Evolutionary conservation across 2,888 invertebrate species (phyloP).

Genomic region (Adelognathus sp.): DNA sequence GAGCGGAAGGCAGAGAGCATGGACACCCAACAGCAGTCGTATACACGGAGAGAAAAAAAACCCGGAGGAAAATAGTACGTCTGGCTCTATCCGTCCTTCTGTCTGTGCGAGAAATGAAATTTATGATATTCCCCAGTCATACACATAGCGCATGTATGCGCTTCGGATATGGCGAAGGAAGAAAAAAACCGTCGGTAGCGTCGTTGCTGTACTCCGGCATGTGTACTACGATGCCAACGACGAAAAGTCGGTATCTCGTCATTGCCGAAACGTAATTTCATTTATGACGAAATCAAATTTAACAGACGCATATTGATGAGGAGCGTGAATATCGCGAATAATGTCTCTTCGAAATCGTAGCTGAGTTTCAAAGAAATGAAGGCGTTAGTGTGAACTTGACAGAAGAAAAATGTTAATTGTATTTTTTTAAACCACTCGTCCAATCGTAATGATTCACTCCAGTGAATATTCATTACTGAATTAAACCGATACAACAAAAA

Average conservation of each 20-base stretch:
- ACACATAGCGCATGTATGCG: background rate
- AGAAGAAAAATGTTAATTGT: no score
- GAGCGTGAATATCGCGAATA: no score
- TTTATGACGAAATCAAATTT: constrained; percentile 11
- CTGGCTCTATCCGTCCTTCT: constrained; percentile 28
- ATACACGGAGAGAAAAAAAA: constrained; percentile 4
- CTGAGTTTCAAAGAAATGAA: no score
- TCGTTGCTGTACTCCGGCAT: constrained; percentile 3
- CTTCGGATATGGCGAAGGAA: background rate
- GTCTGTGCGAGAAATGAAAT: constrained; percentile 35
- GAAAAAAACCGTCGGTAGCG: constrained; percentile 11
- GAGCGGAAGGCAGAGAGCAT: constrained; percentile 3
- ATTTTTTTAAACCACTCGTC: no score
- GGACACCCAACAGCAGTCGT: background rate
- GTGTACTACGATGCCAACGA: background rate
- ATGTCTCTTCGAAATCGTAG: no score
- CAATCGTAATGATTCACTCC: no score
- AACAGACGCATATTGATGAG: background rate
- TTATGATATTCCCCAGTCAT: constrained; percentile 29
- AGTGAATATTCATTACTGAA: no score
- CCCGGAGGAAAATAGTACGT: background rate
- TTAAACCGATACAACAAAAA: no score
- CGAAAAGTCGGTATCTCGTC: background rate
- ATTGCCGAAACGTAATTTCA: constrained; percentile 6
- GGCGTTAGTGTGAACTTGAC: no score